phyloP scores from a whole-genome alignment of 2,797 vertebrate species.

The Gephyroberyx darwinii region DNA sequence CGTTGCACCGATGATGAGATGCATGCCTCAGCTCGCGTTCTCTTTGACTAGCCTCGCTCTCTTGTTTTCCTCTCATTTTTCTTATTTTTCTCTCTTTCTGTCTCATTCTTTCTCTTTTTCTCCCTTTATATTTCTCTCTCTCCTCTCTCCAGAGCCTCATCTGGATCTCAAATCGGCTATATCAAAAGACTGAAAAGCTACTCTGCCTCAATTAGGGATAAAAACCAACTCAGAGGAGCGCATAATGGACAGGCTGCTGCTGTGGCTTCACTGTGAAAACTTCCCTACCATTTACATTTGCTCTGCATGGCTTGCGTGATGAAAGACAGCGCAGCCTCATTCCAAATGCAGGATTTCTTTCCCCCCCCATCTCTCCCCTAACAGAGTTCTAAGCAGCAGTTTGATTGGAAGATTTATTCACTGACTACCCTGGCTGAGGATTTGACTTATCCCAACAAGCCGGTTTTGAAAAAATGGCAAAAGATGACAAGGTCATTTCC shows the following conservation, averaged over 20 bases:
- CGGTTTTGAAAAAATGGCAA: slow-evolving; percentile 27
- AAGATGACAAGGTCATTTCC: slow-evolving; percentile 28
- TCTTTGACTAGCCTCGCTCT: background rate
- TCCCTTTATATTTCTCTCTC: slow-evolving; percentile 16
- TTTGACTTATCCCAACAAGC: slow-evolving; percentile 34
- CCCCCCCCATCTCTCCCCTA: background rate
- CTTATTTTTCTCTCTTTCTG: background rate
- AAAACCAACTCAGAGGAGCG: slow-evolving; percentile 30
- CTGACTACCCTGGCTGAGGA: slow-evolving; percentile 9
- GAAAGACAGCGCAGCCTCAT: slow-evolving; percentile 16
- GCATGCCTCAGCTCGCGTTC: background rate
- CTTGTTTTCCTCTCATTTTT: slow-evolving; percentile 28
- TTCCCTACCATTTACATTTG: slow-evolving; percentile 27
- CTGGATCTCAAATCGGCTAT: slow-evolving; percentile 38
- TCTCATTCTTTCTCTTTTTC: slow-evolving; percentile 22
- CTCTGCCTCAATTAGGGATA: slow-evolving; percentile 43
- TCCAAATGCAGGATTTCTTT: slow-evolving; percentile 36
- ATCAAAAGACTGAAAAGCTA: slow-evolving; percentile 49
- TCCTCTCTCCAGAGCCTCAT: slow-evolving; percentile 32
- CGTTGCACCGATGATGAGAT: slow-evolving; percentile 45
- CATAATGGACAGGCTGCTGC: slow-evolving; percentile 24
- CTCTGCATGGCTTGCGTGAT: slow-evolving; percentile 25
- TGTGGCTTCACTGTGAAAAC: slow-evolving; percentile 13
- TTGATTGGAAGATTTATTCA: slow-evolving; percentile 33
- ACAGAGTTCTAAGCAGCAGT: slow-evolving; percentile 20